Evolutionary conservation across 2,113 vertebrate genomes (phyloP).

Genomic region (Ptilorrhoa leucosticta): DNA sequence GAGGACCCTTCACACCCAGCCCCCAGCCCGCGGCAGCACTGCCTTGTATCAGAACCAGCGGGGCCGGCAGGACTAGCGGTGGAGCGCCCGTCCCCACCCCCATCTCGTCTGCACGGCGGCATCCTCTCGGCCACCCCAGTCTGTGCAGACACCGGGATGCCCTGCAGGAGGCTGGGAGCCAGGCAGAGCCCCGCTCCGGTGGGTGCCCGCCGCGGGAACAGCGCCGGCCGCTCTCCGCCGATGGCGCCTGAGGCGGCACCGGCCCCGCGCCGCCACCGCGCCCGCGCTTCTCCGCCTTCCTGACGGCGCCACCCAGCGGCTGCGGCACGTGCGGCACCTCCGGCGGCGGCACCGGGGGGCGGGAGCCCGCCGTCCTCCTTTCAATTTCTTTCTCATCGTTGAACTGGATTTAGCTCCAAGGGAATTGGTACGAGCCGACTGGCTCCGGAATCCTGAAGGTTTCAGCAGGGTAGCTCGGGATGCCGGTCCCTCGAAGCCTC

Average conservation of each 20-base stretch:
- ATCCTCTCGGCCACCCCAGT: no score
- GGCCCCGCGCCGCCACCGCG: background rate
- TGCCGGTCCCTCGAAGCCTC: background rate
- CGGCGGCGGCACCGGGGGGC: background rate
- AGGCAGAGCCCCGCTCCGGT: rapidly evolving
- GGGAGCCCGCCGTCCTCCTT: rapidly evolving
- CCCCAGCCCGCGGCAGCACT: background rate
- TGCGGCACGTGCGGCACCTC: background rate
- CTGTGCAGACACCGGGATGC: background rate
- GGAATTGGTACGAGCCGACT: no score
- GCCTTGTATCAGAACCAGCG: background rate
- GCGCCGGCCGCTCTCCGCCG: background rate
- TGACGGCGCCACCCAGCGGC: background rate
- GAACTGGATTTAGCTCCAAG: rapidly evolving
- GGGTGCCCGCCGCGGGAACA: background rate
- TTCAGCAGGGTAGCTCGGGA: background rate
- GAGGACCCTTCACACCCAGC: background rate
- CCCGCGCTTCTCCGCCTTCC: background rate
- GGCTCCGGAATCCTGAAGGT: background rate
- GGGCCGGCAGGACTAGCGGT: background rate
- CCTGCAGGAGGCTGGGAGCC: background rate
- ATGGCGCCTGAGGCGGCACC: rapidly evolving
- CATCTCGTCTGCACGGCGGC: background rate
- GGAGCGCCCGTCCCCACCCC: background rate
- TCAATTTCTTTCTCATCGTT: rapidly evolving